Conservation (phyloP, 92 coral and sea anemone genomes). For the Palythoa grandiflora region DNA sequence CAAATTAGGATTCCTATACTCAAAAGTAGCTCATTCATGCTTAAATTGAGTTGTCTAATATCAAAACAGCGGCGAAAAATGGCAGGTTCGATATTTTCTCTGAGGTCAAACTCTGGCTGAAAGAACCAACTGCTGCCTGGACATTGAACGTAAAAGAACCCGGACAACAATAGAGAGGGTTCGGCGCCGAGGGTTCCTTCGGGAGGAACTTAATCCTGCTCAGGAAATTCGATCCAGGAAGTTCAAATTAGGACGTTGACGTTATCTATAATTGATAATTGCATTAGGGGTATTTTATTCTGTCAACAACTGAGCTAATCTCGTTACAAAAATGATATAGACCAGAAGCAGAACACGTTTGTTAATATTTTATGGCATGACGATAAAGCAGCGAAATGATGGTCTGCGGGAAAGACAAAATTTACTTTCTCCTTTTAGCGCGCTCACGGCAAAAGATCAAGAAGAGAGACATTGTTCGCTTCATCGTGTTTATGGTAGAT, state of each 20-base stretch:
- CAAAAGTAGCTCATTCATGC: no score
- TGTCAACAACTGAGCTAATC: constrained; percentile 1
- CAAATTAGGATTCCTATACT: no score
- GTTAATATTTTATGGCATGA: not conserved
- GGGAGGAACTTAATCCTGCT: not conserved
- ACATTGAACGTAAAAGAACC: no score
- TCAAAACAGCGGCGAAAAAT: no score
- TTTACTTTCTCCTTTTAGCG: not conserved
- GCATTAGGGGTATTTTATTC: not conserved
- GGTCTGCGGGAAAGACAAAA: not conserved
- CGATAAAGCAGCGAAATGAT: not conserved
- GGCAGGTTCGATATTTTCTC: no score
- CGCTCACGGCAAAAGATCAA: not conserved
- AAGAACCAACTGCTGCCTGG: no score
- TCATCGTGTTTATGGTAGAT: constrained; percentile 43
- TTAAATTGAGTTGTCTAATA: no score
- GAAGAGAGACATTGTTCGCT: not conserved
- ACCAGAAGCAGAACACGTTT: not conserved
- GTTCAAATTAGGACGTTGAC: not conserved
- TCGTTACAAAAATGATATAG: not conserved
- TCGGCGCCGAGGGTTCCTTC: no score
- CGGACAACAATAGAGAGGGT: no score
- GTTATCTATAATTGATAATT: no score
- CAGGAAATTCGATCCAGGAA: no score
- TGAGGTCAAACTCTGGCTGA: no score